Percentiles rank a stretch among this genome's conserved stretches.
phyloP scores from a whole-genome alignment of 2,888 invertebrate genomes.

The Cynaeus angustus region DNA sequence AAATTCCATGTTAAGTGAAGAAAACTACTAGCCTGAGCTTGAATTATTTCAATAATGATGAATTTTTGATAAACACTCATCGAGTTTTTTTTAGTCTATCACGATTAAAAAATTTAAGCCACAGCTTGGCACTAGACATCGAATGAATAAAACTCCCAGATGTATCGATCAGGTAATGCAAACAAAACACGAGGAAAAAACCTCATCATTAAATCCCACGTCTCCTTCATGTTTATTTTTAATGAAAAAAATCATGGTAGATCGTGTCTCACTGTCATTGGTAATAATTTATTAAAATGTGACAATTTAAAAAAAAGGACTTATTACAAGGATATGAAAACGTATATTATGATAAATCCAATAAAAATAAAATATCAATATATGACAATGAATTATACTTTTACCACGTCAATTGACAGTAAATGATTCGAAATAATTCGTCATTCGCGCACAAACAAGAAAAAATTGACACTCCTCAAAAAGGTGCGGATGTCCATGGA shows the following conservation, averaged over 20 bases:
- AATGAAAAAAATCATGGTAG: slow-evolving; percentile 16
- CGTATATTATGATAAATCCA: slow-evolving; percentile 21
- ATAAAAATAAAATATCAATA: slow-evolving; percentile 2
- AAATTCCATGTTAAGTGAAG: too few species aligned
- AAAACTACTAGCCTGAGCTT: too few species aligned
- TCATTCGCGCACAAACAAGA: slow-evolving; percentile 8
- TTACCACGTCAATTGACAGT: slow-evolving; percentile 14
- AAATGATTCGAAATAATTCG: slow-evolving; percentile 27
- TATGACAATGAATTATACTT: slow-evolving; percentile 12
- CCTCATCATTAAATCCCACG: slow-evolving; percentile 9
- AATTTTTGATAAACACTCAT: too few species aligned
- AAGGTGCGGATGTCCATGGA: slow-evolving; percentile 3
- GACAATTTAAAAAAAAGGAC: slow-evolving; percentile 5
- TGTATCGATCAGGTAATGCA: slow-evolving; percentile 2
- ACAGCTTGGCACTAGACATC: not conserved
- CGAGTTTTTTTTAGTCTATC: not conserved
- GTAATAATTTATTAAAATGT: slow-evolving; percentile 18
- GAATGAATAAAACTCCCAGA: slow-evolving; percentile 5
- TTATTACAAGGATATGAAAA: slow-evolving; percentile 1
- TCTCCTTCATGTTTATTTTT: too few species aligned
- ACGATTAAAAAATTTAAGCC: slow-evolving; percentile 15
- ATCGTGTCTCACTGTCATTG: slow-evolving; percentile 14
- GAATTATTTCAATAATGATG: too few species aligned
- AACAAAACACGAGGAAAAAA: slow-evolving; percentile 16
- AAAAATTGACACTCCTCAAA: slow-evolving; percentile 17